Evolutionary conservation across 1,140 invertebrate genomes (phyloP).

Genomic region (Trichonephila clavipes): DNA sequence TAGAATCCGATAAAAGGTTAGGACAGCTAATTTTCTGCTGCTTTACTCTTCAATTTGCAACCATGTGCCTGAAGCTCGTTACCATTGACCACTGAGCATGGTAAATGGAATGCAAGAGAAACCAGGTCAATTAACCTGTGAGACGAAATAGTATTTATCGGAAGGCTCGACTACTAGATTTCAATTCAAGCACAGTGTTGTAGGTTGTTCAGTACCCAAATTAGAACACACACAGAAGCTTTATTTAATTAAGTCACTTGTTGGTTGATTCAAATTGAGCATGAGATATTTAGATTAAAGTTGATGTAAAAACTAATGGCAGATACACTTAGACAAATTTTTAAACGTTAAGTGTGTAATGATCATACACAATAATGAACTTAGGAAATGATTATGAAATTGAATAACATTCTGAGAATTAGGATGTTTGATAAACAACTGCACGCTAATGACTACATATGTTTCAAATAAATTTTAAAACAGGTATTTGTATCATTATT

Average conservation of each 20-base stretch:
- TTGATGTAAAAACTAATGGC: not conserved
- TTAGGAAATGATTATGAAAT: not conserved
- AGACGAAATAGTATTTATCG: conserved; percentile 29
- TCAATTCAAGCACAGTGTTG: conserved; percentile 5
- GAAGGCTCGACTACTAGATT: not conserved
- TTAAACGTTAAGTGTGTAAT: not conserved
- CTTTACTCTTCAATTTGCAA: conserved; percentile 49
- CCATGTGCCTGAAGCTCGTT: conserved; percentile 37
- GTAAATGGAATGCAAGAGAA: conserved; percentile 11
- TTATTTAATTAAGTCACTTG: conserved; percentile 27
- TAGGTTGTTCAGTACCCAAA: too few species aligned
- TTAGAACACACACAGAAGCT: not conserved
- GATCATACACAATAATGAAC: not conserved
- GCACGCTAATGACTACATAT: too few species aligned
- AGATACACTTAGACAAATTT: not conserved
- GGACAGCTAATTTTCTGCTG: conserved; percentile 35
- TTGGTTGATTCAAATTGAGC: conserved; percentile 16
- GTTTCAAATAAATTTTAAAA: too few species aligned
- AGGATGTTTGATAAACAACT: too few species aligned
- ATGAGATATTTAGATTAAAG: not conserved
- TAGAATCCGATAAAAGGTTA: conserved; percentile 36
- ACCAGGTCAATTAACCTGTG: conserved; percentile 58
- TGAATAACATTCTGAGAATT: too few species aligned
- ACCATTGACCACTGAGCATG: conserved; percentile 53
- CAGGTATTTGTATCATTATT: too few species aligned